Percentiles rank a stretch among this genome's conserved stretches.
Conservation (phyloP, 1,140 invertebrate genomes). For the Daktulosphaira vitifoliae region DNA sequence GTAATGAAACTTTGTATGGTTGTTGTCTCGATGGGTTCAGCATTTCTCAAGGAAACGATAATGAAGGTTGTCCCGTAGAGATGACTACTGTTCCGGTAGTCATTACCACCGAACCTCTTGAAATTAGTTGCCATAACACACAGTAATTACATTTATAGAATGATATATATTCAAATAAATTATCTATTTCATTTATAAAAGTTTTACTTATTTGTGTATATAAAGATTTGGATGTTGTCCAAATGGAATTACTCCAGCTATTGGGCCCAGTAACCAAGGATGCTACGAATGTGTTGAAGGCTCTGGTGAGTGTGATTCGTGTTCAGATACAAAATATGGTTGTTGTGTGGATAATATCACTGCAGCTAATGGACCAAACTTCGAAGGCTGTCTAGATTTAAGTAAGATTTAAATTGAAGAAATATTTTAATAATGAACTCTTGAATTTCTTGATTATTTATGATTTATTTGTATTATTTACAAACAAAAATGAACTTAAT, state of each 20-base stretch:
- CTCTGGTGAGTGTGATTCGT: slow-evolving; percentile 39
- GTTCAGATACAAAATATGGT: slow-evolving; percentile 20
- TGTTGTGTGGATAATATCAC: slow-evolving; percentile 78
- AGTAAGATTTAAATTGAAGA: not conserved
- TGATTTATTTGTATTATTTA: too few species aligned
- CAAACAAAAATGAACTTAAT: too few species aligned
- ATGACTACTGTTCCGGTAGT: slow-evolving; percentile 48
- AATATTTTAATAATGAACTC: too few species aligned
- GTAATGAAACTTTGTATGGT: slow-evolving; percentile 68
- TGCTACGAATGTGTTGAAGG: slow-evolving; percentile 46
- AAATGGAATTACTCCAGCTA: slow-evolving; percentile 74
- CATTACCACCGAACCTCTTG: not conserved
- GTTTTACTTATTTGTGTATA: too few species aligned
- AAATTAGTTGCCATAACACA: not conserved
- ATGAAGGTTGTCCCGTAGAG: slow-evolving; percentile 63
- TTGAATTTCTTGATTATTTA: too few species aligned
- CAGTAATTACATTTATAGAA: slow-evolving; percentile 9
- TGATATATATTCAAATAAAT: too few species aligned
- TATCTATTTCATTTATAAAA: too few species aligned
- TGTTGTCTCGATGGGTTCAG: slow-evolving; percentile 78
- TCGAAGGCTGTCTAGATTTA: slow-evolving; percentile 58
- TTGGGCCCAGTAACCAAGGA: slow-evolving; percentile 59
- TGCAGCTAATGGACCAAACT: slow-evolving; percentile 60
- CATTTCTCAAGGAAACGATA: slow-evolving; percentile 67
- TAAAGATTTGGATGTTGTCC: slow-evolving; percentile 70